Conservation (phyloP, 2,797 vertebrate species). For the Vireo griseus region DNA sequence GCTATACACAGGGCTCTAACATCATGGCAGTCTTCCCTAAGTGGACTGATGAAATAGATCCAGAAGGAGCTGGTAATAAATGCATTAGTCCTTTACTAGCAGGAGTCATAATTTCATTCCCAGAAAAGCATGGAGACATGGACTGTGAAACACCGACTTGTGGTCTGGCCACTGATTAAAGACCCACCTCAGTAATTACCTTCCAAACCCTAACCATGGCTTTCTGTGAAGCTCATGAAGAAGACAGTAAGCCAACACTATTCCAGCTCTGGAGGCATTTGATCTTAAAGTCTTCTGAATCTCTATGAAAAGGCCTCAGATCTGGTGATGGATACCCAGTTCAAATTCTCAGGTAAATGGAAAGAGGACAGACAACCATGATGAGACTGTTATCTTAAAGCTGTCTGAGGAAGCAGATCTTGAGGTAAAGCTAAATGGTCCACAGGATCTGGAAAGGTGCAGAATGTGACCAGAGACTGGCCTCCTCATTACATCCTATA, state of each 20-base stretch:
- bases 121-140: not conserved
- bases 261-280: not conserved
- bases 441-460: not conserved
- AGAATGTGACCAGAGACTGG: not conserved
- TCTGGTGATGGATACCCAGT: not conserved
- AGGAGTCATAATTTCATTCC: not conserved
- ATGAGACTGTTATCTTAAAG: not conserved
- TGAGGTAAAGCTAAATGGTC: not conserved
- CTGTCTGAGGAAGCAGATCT: not conserved
- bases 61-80: not conserved
- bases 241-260: not conserved
- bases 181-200: not conserved
- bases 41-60: not conserved
- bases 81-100: not conserved
- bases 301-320: not conserved
- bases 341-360: not conserved
- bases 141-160: not conserved
- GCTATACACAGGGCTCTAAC: rapidly evolving
- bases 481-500: not conserved
- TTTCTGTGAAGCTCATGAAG: not conserved
- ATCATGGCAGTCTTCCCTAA: not conserved
- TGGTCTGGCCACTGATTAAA: not conserved
- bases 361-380: not conserved
- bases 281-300: not conserved
- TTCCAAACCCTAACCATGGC: not conserved